Evolutionary conservation across 2,113 vertebrate species (phyloP).

Genomic region (Lates calcarifer): DNA sequence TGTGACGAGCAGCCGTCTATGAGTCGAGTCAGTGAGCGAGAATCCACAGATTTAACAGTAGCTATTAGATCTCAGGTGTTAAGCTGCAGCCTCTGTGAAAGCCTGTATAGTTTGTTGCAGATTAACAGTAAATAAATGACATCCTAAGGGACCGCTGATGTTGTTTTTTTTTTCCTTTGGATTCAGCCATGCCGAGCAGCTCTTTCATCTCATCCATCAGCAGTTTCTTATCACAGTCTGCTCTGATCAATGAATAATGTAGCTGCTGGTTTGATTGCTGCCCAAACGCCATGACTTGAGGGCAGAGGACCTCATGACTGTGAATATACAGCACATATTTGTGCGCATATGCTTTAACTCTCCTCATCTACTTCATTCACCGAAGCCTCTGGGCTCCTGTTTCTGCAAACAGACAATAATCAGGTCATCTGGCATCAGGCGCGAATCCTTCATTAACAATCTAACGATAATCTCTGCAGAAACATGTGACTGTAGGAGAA

Average conservation of each 20-base stretch:
- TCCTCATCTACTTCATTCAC: not conserved
- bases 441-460: conserved; percentile 70
- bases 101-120: conserved; percentile 31
- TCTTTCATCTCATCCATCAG: conserved; percentile 66
- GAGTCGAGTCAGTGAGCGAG: not conserved
- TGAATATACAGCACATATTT: not conserved
- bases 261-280: conserved; percentile 35
- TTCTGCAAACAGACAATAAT: conserved; percentile 70
- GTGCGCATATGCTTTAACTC: conserved; percentile 27
- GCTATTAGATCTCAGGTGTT: conserved; percentile 48
- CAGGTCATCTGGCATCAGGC: conserved; percentile 72
- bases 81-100: conserved; percentile 15
- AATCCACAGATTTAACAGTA: conserved; percentile 31
- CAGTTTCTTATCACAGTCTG: conserved; percentile 47
- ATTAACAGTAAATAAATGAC: conserved; percentile 59
- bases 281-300: conserved; percentile 35
- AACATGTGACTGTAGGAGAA: conserved; percentile 67
- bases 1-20: conserved; percentile 51
- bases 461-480: conserved; percentile 65
- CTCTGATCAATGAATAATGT: conserved; percentile 45
- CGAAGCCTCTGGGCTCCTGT: conserved; percentile 40
- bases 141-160: conserved; percentile 28
- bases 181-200: conserved; percentile 1
- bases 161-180: not conserved
- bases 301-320: not conserved